Evolutionary conservation across 64 coral and sea anemone species (phyloP).

Genomic region (Montipora cactus): DNA sequence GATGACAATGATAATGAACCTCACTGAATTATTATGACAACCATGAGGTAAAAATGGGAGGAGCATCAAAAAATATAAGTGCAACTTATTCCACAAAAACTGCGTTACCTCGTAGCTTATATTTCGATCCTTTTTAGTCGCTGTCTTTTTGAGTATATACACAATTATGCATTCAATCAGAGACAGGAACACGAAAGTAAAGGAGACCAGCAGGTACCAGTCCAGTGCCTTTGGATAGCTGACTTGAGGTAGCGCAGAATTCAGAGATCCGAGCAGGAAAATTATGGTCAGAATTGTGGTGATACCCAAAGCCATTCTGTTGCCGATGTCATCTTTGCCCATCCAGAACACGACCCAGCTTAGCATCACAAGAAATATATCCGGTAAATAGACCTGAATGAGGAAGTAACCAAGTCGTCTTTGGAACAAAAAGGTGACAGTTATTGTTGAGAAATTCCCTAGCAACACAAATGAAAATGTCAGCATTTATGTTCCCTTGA

Average conservation of each 20-base stretch:
- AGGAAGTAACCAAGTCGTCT: constrained; percentile 30
- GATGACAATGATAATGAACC: too few relatives aligned
- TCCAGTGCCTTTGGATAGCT: constrained; percentile 53
- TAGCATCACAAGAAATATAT: not conserved
- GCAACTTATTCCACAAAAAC: too few relatives aligned
- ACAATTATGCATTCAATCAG: constrained; percentile 48
- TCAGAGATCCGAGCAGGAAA: constrained; percentile 34
- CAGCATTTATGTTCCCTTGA: too few relatives aligned
- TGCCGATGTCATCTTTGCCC: constrained; percentile 1
- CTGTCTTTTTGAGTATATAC: not conserved
- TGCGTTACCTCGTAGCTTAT: not conserved
- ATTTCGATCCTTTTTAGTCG: not conserved
- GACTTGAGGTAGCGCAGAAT: constrained; percentile 28
- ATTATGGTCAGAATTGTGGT: constrained; percentile 42
- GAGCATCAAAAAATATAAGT: too few relatives aligned
- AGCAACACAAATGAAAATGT: too few relatives aligned
- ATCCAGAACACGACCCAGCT: constrained; percentile 42
- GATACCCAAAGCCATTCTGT: constrained; percentile 25
- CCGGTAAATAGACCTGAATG: constrained; percentile 35
- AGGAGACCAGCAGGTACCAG: constrained; percentile 46
- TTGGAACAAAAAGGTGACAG: constrained; percentile 23
- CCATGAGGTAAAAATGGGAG: too few relatives aligned
- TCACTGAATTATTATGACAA: too few relatives aligned
- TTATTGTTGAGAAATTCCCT: constrained; percentile 23
- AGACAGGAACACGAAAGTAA: constrained; percentile 25